These are phyloP conservation scores for Druon quercuslanigerum DNA, from an alignment of 1,140 invertebrate genomes.

Conservation along the genomic window DNA sequence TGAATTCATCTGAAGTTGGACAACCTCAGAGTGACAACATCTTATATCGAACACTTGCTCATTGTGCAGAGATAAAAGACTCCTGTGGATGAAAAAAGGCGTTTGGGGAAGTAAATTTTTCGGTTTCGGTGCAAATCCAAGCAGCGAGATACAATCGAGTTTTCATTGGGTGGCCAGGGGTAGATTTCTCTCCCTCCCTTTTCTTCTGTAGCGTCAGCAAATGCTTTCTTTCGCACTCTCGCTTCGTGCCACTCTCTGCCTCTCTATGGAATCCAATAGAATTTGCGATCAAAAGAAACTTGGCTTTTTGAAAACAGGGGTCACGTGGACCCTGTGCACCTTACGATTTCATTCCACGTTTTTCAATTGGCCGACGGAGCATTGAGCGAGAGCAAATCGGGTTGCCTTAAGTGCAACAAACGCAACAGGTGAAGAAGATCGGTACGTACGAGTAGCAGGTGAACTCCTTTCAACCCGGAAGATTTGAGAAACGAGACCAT, in stretches of 20 bases:
- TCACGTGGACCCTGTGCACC: constrained; percentile 45
- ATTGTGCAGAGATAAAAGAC: constrained; percentile 12
- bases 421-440: constrained; percentile 58
- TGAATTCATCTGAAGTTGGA: not conserved
- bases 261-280: constrained; percentile 54
- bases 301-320: constrained; percentile 56
- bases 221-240: constrained; percentile 29
- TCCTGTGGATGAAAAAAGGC: constrained; percentile 22
- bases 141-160: constrained; percentile 55
- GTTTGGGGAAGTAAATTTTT: constrained; percentile 60
- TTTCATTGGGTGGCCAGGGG: constrained; percentile 26
- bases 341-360: constrained; percentile 51
- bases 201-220: not conserved
- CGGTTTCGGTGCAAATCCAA: constrained; percentile 51
- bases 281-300: constrained; percentile 58
- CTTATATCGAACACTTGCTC: not conserved
- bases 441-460: constrained; percentile 37
- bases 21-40: constrained; percentile 35
- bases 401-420: constrained; percentile 54
- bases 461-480: constrained; percentile 43
- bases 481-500: constrained; percentile 22
- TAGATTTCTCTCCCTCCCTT: constrained; percentile 39
- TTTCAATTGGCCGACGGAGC: constrained; percentile 54
- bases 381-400: constrained; percentile 64
- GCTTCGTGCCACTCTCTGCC: constrained; percentile 7